Conservation (phyloP, 2,888 invertebrate species). For the Parnassius apollo region DNA sequence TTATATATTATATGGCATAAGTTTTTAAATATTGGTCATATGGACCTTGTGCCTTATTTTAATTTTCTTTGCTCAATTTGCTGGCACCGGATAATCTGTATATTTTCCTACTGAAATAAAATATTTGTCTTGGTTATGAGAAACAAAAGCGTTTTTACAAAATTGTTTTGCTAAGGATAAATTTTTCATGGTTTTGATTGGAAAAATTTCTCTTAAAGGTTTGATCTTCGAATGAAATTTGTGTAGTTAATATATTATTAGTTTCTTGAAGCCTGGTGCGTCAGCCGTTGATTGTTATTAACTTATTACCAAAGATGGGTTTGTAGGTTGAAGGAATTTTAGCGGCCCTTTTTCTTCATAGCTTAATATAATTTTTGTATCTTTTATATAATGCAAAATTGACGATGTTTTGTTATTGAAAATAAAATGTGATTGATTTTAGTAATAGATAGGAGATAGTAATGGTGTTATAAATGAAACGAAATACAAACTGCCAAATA, state of each 20-base stretch:
- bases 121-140: slow-evolving; percentile 8
- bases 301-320: slow-evolving; percentile 78
- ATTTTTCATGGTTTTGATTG: slow-evolving; percentile 22
- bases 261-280: slow-evolving; percentile 51
- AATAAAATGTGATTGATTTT: slow-evolving; percentile 73
- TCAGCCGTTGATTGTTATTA: slow-evolving; percentile 66
- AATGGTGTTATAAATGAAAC: slow-evolving; percentile 33
- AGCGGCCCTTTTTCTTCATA: slow-evolving; percentile 64
- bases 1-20: slow-evolving; percentile 33
- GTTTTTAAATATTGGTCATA: slow-evolving; percentile 50
- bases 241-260: slow-evolving; percentile 17
- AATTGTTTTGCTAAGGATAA: slow-evolving; percentile 6
- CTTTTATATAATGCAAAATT: slow-evolving; percentile 73
- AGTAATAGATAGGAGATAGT: slow-evolving; percentile 64
- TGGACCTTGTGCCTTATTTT: slow-evolving; percentile 72
- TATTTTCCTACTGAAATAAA: slow-evolving; percentile 32
- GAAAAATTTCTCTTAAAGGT: slow-evolving; percentile 27
- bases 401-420: slow-evolving; percentile 67
- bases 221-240: slow-evolving; percentile 29
- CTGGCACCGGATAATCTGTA: slow-evolving; percentile 66
- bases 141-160: slow-evolving; percentile 7
- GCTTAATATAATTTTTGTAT: slow-evolving; percentile 75
- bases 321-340: slow-evolving; percentile 56
- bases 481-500: slow-evolving; percentile 40
- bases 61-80: slow-evolving; percentile 67